Base-by-base conservation (phyloP, 2,113 vertebrate species). In the Otis tarda region DNA sequence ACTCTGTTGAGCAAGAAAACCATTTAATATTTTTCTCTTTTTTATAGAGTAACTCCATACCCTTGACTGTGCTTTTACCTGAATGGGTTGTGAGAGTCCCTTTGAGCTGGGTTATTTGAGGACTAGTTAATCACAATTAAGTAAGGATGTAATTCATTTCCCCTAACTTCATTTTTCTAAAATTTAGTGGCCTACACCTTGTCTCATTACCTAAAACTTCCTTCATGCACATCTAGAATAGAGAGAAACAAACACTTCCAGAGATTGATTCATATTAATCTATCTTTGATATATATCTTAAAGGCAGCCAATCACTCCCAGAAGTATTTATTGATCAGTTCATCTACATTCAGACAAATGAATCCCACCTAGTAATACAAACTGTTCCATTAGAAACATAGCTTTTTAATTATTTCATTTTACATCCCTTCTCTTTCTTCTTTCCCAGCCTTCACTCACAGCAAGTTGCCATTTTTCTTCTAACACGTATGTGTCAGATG, bases 261-360 rank as follows among this genome's bases (percentile, higher is more conserved):
- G 67, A 83, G 35, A 90, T 14, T 60, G 33, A 80, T 61, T 85
- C 4, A 22, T 90, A 91, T 90, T 93, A 90, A 83, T 73, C 82
- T 85, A 41, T 6, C 9, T 92, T 90, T 93, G 53, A 65, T 80
- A 76, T 85, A n/a, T 73, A 30, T 57, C 45, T 96, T 74, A 65
- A 92, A 92, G 19, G 73, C 41, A 90, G 39, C 4, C 30, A 69
- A 15, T 88, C 39, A 74, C 24, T 92, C 45, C 10, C 20, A 31
- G 37, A 86, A 88, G 20, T 7, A 64, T 86, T 92, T 94, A 90
- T 76, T 95, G 78, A 91, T 79, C 63, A 73, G 45, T 64, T 93
- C 57, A 79, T 79, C 56, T 85, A 8, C 61, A 61, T 83, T 93
- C 0, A 0, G 37, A 83, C 41, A 94, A 90, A 83, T 1, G 8